Percentiles rank a stretch among this genome's conserved stretches.
Conservation (phyloP, 1,140 invertebrate genomes). For the Eciton burchellii region DNA sequence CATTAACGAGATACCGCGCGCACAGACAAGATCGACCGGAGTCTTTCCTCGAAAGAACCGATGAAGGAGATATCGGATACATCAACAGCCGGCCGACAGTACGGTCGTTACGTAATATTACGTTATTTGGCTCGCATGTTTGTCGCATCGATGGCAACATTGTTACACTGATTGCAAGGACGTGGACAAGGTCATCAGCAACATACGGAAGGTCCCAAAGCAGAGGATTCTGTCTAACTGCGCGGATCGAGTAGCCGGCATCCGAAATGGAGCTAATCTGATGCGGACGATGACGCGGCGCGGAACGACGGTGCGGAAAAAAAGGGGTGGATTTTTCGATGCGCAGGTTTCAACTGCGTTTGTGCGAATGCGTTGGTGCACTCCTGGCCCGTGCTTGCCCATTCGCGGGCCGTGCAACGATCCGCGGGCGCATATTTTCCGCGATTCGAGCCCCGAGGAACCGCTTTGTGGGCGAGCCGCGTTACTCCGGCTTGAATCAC, state of each 20-base stretch:
- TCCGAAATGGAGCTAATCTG: conserved; percentile 59
- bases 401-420: neutral
- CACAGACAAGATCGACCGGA: neutral
- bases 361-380: neutral
- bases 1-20: conserved; percentile 30
- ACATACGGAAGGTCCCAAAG: conserved; percentile 14
- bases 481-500: conserved; percentile 14
- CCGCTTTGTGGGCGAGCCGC: conserved; percentile 3
- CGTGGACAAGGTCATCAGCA: neutral
- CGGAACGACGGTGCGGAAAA: neutral
- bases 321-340: neutral
- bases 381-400: neutral
- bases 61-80: neutral
- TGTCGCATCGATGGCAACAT: neutral
- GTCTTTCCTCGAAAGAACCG: conserved; percentile 9
- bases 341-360: conserved; percentile 22
- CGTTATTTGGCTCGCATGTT: conserved; percentile 12
- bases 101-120: conserved; percentile 45
- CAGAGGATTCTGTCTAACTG: conserved; percentile 37
- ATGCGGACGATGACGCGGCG: conserved; percentile 21
- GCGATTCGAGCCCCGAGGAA: conserved; percentile 8
- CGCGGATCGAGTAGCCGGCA: too few relatives aligned
- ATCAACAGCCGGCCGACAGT: neutral
- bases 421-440: conserved; percentile 34
- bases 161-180: conserved; percentile 18